Evolutionary conservation across 2,797 vertebrate genomes (phyloP).

Genomic region (Falco naumanni): DNA sequence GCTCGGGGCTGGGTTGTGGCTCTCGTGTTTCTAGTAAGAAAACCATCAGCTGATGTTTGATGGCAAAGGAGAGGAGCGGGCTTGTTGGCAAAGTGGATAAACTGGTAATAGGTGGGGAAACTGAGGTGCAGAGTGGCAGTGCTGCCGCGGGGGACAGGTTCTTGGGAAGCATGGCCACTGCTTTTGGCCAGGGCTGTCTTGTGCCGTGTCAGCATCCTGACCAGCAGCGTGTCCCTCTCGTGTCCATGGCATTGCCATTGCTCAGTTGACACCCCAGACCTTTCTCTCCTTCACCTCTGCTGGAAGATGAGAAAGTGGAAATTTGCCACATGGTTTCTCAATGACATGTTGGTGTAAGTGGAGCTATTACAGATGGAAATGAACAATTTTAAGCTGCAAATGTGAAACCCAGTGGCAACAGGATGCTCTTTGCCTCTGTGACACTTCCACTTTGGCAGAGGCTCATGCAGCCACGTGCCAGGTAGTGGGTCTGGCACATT

Average conservation of each 20-base stretch:
- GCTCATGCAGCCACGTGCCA: not conserved
- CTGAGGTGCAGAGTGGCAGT: accelerated
- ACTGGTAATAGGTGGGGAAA: not conserved
- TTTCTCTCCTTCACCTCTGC: not conserved
- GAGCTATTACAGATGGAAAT: not conserved
- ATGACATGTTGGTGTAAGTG: not conserved
- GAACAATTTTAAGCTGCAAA: not conserved
- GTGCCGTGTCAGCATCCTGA: accelerated
- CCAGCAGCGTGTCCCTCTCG: accelerated
- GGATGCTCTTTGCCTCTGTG: not conserved
- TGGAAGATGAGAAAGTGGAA: not conserved
- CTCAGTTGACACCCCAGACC: accelerated
- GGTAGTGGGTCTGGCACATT: not conserved
- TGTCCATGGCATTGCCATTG: accelerated
- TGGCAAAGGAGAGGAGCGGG: accelerated
- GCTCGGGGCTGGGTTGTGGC: not conserved
- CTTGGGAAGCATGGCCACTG: not conserved
- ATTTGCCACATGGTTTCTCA: not conserved
- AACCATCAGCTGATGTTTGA: not conserved
- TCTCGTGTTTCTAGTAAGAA: not conserved
- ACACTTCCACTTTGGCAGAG: not conserved
- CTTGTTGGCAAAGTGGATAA: not conserved
- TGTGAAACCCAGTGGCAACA: not conserved
- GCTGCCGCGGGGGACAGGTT: not conserved
- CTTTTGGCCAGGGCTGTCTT: accelerated